phyloP scores from a whole-genome alignment of 2,113 vertebrate species.

The Rhizomys pruinosus region DNA sequence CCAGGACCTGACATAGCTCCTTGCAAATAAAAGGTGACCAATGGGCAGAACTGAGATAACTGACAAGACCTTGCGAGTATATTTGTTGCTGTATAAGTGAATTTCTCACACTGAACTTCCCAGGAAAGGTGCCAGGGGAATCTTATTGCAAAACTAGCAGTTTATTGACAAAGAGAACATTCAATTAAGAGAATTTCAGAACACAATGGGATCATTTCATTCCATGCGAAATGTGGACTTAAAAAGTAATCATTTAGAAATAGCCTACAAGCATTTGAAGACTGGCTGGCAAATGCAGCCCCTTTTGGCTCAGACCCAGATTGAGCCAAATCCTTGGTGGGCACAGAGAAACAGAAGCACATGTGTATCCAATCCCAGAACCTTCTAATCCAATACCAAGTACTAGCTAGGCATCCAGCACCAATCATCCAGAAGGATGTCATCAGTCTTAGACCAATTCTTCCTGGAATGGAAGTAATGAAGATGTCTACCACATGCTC shows the following conservation, averaged over 20 bases:
- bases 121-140: slow-evolving; percentile 76
- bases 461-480: background rate
- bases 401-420: background rate
- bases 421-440: background rate
- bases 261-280: slow-evolving; percentile 22
- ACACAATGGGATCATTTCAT: slow-evolving; percentile 71
- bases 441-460: background rate
- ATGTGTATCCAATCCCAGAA: background rate
- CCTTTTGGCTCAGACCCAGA: background rate
- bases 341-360: background rate
- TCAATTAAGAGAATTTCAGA: slow-evolving; percentile 75
- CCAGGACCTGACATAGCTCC: background rate
- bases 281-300: background rate
- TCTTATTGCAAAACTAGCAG: slow-evolving; percentile 76
- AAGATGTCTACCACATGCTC: background rate
- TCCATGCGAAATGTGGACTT: slow-evolving; percentile 73
- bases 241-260: slow-evolving; percentile 64
- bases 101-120: slow-evolving; percentile 60
- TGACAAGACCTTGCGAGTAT: background rate
- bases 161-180: slow-evolving; percentile 81
- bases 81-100: slow-evolving; percentile 18
- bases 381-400: background rate
- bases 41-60: background rate
- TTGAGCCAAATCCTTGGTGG: background rate
- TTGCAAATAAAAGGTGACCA: background rate